phyloP scores from a whole-genome alignment of 2,113 vertebrate species.

The Elaphurus davidianus region DNA sequence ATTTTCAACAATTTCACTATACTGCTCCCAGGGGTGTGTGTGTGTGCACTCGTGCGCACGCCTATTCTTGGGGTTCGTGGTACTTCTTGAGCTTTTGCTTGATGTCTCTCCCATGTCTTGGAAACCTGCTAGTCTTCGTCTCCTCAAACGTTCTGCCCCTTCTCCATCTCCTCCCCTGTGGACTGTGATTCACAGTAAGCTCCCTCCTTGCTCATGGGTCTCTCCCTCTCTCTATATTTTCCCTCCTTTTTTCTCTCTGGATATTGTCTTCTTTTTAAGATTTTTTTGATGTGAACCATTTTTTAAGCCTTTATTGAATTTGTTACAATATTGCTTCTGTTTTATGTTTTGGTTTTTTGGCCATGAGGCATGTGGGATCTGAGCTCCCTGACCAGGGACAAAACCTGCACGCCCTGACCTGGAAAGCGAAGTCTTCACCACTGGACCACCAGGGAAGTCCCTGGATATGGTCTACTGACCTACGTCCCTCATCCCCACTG shows the following conservation, averaged over 20 bases:
- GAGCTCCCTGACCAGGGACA: background rate
- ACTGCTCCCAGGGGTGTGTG: background rate
- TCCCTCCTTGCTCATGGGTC: background rate
- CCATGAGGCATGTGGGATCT: background rate
- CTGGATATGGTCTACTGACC: too few species aligned
- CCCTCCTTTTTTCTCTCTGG: background rate
- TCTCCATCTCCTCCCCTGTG: background rate
- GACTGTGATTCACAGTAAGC: accelerated
- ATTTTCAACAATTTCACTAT: background rate
- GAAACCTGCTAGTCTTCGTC: background rate
- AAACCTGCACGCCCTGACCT: background rate
- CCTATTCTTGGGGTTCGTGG: background rate
- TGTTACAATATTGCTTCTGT: background rate
- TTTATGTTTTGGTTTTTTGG: background rate
- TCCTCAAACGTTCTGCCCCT: background rate
- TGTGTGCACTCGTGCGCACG: accelerated
- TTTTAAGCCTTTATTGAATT: background rate
- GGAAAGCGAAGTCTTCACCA: background rate
- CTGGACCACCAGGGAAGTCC: background rate
- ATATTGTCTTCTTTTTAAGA: background rate
- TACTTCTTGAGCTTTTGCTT: too few species aligned
- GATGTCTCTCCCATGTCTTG: background rate
- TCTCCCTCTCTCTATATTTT: background rate
- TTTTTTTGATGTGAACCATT: background rate
- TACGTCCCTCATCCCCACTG: background rate